A percentile compares a stretch with the other conserved stretches of the same genome.
These are phyloP conservation scores for Centruroides sculpturatus DNA, from an alignment of 1,140 invertebrate species.

Conservation along the genomic window DNA sequence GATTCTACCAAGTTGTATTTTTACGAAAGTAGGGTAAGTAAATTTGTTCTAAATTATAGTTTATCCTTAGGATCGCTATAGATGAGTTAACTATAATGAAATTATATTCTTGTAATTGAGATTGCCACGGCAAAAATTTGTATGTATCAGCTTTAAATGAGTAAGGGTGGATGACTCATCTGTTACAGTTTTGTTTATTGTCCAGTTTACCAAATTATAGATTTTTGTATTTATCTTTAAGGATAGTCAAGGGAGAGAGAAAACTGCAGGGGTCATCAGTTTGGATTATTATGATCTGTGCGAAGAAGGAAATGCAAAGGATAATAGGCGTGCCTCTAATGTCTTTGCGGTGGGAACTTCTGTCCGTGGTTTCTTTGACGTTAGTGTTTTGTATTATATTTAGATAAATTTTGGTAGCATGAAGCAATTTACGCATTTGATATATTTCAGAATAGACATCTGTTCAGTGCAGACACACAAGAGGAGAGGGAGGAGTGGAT, in stretches of 20 bases:
- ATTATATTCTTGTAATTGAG: too few relatives aligned
- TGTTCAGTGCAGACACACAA: slow-evolving; percentile 33
- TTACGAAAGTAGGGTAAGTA: slow-evolving; percentile 24
- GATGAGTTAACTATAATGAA: too few relatives aligned
- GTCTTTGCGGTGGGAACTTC: slow-evolving; percentile 25
- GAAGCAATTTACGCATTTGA: too few relatives aligned
- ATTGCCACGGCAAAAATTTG: too few relatives aligned
- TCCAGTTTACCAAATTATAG: too few relatives aligned
- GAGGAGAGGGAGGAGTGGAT: slow-evolving; percentile 38
- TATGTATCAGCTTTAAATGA: too few relatives aligned
- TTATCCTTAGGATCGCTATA: too few relatives aligned
- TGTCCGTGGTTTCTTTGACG: slow-evolving; percentile 26
- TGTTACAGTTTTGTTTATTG: too few relatives aligned
- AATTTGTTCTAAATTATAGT: too few relatives aligned
- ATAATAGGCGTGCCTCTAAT: slow-evolving; percentile 21
- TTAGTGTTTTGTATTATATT: not conserved
- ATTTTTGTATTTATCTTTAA: slow-evolving; percentile 4
- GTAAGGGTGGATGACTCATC: too few relatives aligned
- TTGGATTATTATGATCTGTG: slow-evolving; percentile 27
- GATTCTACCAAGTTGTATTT: slow-evolving; percentile 24
- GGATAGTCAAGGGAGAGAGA: slow-evolving; percentile 22
- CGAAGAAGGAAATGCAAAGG: slow-evolving; percentile 21
- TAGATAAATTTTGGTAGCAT: too few relatives aligned
- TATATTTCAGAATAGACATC: slow-evolving; percentile 21
- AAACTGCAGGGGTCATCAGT: slow-evolving; percentile 24